Evolutionary conservation across 2,888 invertebrate species (phyloP), one percentile per base, ranked within the genome.

Genomic region (Caenorhabditis imperialis): DNA sequence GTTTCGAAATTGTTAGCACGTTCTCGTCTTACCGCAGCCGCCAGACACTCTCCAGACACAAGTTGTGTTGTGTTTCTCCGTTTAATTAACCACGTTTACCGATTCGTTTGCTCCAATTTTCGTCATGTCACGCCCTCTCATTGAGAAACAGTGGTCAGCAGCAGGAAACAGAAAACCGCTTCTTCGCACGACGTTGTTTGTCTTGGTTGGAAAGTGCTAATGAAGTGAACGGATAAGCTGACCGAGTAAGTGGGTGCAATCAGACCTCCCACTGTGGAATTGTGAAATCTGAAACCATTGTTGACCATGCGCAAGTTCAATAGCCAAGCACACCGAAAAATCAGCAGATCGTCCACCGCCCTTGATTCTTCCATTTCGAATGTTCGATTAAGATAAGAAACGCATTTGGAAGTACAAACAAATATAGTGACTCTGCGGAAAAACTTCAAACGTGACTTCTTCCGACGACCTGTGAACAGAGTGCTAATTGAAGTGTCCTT

Each of bases 31-130:
- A 61, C 45, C 20, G 40, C 30, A 50, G 20, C 35, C 33, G 30
- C 47, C 60, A 44, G 27, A 27, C 33, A 47, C 33, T 22, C 44
- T 57, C 55, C 48, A 40, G 44, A 35, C 54, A 35, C 51, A 58
- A 53, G 51, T 53, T 53, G 58, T 58, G 67, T 67, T 38, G 37
- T 53, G 37, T 53, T 53, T 61, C 53, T 40, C 50, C 50, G 54
- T 27, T 71, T 71, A 71, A 71, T 71, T 71, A 71, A 63, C 71
- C 40, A 51, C 71, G 62, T 62, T 71, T 71, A 71, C 61, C 71
- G 54, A 54, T 53, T 60, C 47, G 47, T 51, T 69, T 69, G 69
- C 69, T 69, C 69, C 60, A 69, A 60, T 69, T n/a, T 69, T 69
- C 30, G 42, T 16, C 37, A 12, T 25, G 25, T 22, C 38, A 63